Conservation (phyloP, 2,113 vertebrate species). For the Silurus meridionalis region DNA sequence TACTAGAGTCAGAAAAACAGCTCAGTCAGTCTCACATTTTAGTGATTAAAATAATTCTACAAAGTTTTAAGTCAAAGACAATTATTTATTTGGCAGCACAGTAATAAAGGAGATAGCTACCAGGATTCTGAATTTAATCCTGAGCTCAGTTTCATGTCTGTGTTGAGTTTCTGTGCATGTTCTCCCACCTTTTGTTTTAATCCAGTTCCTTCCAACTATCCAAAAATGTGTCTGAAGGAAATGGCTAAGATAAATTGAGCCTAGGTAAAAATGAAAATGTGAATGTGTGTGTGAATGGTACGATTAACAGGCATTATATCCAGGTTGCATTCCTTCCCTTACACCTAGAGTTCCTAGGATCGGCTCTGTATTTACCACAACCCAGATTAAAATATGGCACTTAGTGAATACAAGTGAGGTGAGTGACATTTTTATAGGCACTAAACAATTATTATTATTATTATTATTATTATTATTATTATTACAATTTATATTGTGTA, state of each 20-base stretch:
- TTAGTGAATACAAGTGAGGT: not conserved
- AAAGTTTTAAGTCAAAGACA: no score
- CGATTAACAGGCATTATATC: not conserved
- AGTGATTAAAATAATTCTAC: no score
- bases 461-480: no score
- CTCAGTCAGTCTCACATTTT: no score
- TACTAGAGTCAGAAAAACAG: no score
- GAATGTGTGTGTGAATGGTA: not conserved
- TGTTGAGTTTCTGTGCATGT: not conserved
- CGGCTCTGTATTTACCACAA: not conserved
- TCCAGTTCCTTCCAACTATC: not conserved
- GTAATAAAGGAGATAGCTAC: no score
- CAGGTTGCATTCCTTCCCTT: not conserved
- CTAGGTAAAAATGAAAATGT: not conserved
- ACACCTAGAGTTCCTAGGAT: not conserved
- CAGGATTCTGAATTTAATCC: not conserved
- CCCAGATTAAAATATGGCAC: not conserved
- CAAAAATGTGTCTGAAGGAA: not conserved
- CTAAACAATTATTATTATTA: not conserved
- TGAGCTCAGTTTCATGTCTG: not conserved
- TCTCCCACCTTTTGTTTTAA: not conserved
- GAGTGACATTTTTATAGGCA: not conserved
- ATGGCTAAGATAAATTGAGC: not conserved
- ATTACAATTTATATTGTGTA: not conserved
- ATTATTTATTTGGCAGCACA: no score